These are phyloP conservation scores for Lacerta viridis DNA, from an alignment of 2,797 vertebrate genomes.

Conservation along the genomic window DNA sequence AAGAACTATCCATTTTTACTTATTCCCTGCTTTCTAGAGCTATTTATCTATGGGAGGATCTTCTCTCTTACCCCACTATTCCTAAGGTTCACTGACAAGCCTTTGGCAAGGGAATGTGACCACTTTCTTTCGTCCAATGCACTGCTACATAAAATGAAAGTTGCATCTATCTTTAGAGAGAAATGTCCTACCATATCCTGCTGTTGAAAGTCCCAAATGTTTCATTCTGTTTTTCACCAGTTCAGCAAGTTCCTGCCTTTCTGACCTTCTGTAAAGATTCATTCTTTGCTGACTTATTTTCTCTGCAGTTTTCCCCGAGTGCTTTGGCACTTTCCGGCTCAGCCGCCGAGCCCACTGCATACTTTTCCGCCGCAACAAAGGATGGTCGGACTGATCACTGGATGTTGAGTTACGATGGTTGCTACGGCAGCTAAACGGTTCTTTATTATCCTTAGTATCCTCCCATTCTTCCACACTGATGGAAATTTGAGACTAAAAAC, in stretches of 20 bases:
- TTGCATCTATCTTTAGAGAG: not conserved
- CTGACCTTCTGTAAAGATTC: slow-evolving; percentile 83
- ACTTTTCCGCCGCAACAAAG: slow-evolving; percentile 82
- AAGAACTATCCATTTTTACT: not conserved
- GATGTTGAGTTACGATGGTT: slow-evolving; percentile 81
- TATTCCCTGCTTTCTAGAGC: not conserved
- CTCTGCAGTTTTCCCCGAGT: slow-evolving; percentile 80
- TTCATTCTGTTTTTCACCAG: slow-evolving; percentile 88
- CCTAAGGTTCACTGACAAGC: not conserved
- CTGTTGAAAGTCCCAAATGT: slow-evolving; percentile 85
- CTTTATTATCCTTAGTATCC: slow-evolving; percentile 83
- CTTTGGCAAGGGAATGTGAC: not conserved
- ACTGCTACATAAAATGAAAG: not conserved
- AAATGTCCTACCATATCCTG: slow-evolving; percentile 80
- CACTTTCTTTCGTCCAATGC: not conserved
- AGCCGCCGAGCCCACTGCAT: slow-evolving; percentile 86
- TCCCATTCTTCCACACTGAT: slow-evolving; percentile 87
- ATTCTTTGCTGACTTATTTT: slow-evolving; percentile 83
- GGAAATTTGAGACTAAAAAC: slow-evolving; percentile 84
- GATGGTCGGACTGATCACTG: slow-evolving; percentile 83
- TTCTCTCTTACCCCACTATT: not conserved
- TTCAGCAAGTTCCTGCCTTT: slow-evolving; percentile 87
- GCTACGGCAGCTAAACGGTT: slow-evolving; percentile 74
- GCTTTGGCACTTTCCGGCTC: slow-evolving; percentile 82
- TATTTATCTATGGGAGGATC: not conserved